Percentiles rank a stretch among this genome's conserved stretches.
Evolutionary conservation across 2,888 invertebrate genomes (phyloP).

Genomic region (Euzophera pinguis): DNA sequence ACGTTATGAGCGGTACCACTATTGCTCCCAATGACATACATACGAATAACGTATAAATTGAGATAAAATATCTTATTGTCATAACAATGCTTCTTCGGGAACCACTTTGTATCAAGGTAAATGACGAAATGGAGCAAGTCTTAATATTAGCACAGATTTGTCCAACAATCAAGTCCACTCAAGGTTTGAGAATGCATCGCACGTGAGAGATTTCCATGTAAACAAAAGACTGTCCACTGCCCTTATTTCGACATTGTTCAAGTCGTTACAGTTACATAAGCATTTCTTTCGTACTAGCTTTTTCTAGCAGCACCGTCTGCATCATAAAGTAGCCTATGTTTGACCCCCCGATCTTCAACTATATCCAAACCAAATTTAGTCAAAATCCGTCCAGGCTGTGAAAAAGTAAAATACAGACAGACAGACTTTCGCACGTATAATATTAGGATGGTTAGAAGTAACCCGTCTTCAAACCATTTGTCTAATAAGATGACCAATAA

Average conservation of each 20-base stretch:
- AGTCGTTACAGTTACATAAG: not conserved
- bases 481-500: slow-evolving; percentile 30
- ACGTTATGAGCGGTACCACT: not conserved
- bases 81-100: slow-evolving; percentile 14
- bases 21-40: not conserved
- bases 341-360: no score
- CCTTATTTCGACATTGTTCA: slow-evolving; percentile 21
- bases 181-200: slow-evolving; percentile 17
- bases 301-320: no score
- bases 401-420: no score
- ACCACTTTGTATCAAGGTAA: slow-evolving; percentile 1
- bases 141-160: slow-evolving; percentile 13
- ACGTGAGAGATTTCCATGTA: slow-evolving; percentile 20
- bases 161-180: slow-evolving; percentile 21
- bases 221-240: slow-evolving; percentile 19
- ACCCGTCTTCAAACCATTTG: slow-evolving; percentile 15
- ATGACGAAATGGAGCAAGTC: slow-evolving; percentile 8
- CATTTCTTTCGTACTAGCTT: no score
- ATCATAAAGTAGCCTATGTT: no score
- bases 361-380: no score
- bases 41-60: slow-evolving; percentile 12
- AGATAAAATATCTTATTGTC: slow-evolving; percentile 14
- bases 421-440: no score
- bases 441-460: no score
- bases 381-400: no score